Percentiles rank a stretch among this genome's conserved stretches.
Evolutionary conservation across 2,797 vertebrate species (phyloP).

Genomic region (Tiaroga cobitis): DNA sequence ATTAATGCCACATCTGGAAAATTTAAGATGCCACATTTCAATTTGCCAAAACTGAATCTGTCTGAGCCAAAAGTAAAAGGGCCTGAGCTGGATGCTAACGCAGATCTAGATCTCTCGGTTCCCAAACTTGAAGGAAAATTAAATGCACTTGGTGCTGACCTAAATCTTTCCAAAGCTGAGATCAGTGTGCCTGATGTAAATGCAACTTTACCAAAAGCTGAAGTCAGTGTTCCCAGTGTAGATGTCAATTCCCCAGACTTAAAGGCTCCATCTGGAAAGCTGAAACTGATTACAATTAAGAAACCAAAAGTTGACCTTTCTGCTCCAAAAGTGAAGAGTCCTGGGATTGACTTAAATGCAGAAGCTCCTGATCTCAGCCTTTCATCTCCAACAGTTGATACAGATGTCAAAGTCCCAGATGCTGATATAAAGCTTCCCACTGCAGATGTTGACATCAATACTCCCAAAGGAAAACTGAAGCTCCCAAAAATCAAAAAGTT

Average conservation of each 20-base stretch:
- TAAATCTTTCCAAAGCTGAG: conserved; percentile 59
- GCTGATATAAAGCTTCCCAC: conserved; percentile 66
- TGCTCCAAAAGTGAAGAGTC: conserved; percentile 48
- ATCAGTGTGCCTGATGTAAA: conserved; percentile 49
- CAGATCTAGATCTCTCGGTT: conserved; percentile 39
- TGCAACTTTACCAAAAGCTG: conserved; percentile 55
- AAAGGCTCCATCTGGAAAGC: conserved; percentile 53
- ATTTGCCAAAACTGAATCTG: conserved; percentile 47
- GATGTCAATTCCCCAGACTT: conserved; percentile 52
- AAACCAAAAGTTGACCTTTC: conserved; percentile 43
- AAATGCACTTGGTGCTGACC: conserved; percentile 30
- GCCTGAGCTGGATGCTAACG: conserved; percentile 35
- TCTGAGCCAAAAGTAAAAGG: conserved; percentile 43
- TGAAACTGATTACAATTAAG: conserved; percentile 58
- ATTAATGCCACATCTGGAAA: conserved; percentile 48
- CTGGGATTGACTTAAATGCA: conserved; percentile 52
- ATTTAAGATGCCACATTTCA: conserved; percentile 50
- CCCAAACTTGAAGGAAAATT: conserved; percentile 43
- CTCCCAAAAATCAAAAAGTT: conserved; percentile 59
- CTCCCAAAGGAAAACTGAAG: conserved; percentile 67
- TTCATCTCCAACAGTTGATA: conserved; percentile 64
- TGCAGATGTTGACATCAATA: conserved; percentile 62
- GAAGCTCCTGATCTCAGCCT: conserved; percentile 62
- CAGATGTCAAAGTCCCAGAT: conserved; percentile 63
- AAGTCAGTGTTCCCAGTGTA: conserved; percentile 44